phyloP scores from a whole-genome alignment of 2,113 vertebrate species.

The Lonchura striata region DNA sequence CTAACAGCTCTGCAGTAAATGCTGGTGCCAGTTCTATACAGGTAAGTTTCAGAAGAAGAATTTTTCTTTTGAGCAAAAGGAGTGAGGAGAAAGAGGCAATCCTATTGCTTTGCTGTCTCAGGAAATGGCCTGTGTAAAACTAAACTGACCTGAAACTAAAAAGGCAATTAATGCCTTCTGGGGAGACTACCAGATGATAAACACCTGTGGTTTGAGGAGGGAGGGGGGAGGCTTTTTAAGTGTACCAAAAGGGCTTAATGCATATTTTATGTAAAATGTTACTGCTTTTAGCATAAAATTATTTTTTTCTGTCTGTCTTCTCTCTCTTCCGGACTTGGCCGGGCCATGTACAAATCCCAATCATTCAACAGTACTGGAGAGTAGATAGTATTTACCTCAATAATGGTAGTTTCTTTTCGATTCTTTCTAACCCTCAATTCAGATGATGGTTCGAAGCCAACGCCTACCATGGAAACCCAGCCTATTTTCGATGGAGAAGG shows the following conservation, averaged over 20 bases:
- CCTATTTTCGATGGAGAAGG: constrained; percentile 90
- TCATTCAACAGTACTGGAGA: constrained; percentile 99
- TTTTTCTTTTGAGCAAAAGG: not conserved
- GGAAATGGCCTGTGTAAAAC: not conserved
- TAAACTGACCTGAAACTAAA: not conserved
- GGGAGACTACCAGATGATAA: not conserved
- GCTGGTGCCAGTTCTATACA: constrained; percentile 4
- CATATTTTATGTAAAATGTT: not conserved
- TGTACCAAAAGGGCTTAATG: not conserved
- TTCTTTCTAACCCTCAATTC: constrained; percentile 99
- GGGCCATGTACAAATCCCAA: constrained; percentile 97
- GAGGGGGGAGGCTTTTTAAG: not conserved
- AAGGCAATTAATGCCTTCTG: not conserved
- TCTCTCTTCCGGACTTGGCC: constrained; percentile 78
- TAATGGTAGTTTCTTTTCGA: constrained; percentile 99
- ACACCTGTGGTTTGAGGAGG: not conserved
- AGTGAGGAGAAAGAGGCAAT: not conserved
- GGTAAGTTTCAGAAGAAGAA: constrained; percentile 37
- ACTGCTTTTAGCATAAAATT: not conserved
- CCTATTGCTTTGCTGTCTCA: not conserved
- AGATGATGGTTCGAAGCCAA: constrained; percentile 97
- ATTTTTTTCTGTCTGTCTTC: constrained; percentile 15
- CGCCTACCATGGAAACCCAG: constrained; percentile 93
- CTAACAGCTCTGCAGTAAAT: constrained; percentile 18
- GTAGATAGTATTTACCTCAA: constrained; percentile 99